Evolutionary conservation across 1,140 invertebrate genomes (phyloP), one percentile per base, ranked within the genome.

Genomic region (Meteorus sp.): DNA sequence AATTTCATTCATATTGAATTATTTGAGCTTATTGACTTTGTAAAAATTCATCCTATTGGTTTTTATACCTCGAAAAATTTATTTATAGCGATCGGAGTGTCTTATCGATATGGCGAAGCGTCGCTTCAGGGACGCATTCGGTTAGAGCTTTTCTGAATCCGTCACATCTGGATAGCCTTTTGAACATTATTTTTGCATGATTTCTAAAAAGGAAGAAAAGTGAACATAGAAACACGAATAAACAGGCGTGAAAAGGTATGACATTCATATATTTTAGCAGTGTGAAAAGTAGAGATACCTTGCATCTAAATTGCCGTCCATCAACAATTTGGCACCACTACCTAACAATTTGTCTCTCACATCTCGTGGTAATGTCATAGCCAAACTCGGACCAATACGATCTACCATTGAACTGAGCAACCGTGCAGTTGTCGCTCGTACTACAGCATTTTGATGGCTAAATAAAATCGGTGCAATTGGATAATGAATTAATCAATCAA

Each of bases 221-320:
- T 54, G 8, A 29, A 19, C n/a, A 8, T 39, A 27, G 2, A 19
- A 3, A 8, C 1, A 45, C 31, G 33, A n/a, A n/a, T n/a, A n/a
- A n/a, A n/a, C n/a, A n/a, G n/a, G n/a, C n/a, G n/a, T n/a, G n/a
- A n/a, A 20, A 23, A 31, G 52, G 20, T 44, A 11, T 19, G 13
- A 4, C 20, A 23, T 15, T n/a, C 22, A 25, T n/a, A 25, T 11
- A 13, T 0, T 25, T 51, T 15, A 33, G 11, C 17, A 51, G 11
- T 20, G 17, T 29, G 2, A 19, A 35, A 35, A 8, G 19, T 39
- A 50, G 13, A 33, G n/a, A 35, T 77, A 89, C 83, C 95, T 87
- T 0, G 94, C 91, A 61, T 95, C 91, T 15, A 92, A 83, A 72
- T 89, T 92, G 9, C 92, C 90, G 74, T 98, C 95, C 5, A 87